phyloP scores from a whole-genome alignment of 2,888 invertebrate genomes.

The Platycnemis pennipes region DNA sequence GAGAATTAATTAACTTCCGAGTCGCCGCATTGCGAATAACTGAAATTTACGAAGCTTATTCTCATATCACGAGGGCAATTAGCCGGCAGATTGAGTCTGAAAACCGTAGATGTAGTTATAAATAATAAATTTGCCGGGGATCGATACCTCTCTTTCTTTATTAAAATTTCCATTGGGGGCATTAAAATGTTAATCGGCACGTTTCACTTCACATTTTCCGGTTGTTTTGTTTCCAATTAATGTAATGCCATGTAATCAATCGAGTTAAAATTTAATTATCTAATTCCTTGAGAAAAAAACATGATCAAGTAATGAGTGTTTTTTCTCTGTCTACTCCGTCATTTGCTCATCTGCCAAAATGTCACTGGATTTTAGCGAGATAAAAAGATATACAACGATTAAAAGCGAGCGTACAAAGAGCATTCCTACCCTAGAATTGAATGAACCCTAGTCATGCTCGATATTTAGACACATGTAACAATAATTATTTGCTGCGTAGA shows the following conservation, averaged over 20 bases:
- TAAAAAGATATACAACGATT: no score
- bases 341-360: no score
- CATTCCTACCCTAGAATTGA: no score
- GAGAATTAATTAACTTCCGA: neutral
- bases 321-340: no score
- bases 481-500: no score
- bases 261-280: neutral
- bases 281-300: no score
- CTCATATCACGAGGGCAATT: neutral
- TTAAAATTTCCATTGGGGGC: neutral
- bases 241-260: neutral
- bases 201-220: neutral
- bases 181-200: neutral
- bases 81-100: neutral
- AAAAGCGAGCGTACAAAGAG: no score
- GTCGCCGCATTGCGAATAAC: neutral
- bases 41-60: neutral
- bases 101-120: neutral
- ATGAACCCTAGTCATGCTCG: no score
- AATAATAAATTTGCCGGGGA: neutral
- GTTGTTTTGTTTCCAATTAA: neutral
- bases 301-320: no score
- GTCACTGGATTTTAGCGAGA: no score
- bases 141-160: neutral
- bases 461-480: no score